phyloP scores from a whole-genome alignment of 2,888 invertebrate species.

The Lepidocyrtoides sp. region DNA sequence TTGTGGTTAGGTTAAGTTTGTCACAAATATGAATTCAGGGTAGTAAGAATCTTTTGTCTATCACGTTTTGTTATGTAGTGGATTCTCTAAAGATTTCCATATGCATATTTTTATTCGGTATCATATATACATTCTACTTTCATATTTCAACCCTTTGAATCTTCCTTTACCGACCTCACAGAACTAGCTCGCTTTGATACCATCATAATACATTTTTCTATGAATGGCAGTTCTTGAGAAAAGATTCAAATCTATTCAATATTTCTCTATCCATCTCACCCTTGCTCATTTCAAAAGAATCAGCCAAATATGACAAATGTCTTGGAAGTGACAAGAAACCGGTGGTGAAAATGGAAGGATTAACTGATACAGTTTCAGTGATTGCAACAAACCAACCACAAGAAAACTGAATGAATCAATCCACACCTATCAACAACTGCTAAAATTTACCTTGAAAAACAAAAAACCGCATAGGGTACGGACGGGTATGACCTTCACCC shows the following conservation, averaged over 20 bases:
- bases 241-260: slow-evolving; percentile 30
- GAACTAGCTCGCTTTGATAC: not conserved
- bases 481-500: slow-evolving; percentile 31
- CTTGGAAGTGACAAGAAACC: slow-evolving; percentile 33
- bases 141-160: not conserved
- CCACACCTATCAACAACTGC: not conserved
- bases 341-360: slow-evolving; percentile 32
- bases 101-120: not conserved
- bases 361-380: not conserved
- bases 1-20: slow-evolving; percentile 1
- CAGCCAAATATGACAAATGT: slow-evolving; percentile 56
- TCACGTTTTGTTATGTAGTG: not conserved
- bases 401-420: slow-evolving; percentile 15
- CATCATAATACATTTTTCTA: not conserved
- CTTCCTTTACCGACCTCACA: not conserved
- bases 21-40: slow-evolving; percentile 5
- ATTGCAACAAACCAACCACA: not conserved
- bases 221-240: slow-evolving; percentile 44
- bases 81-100: not conserved
- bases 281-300: slow-evolving; percentile 36
- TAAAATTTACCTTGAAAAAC: not conserved
- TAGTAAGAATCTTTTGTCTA: not conserved
- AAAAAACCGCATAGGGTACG: not conserved
- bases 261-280: not conserved
- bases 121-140: not conserved